These are phyloP conservation scores for Dendrocincla fuliginosa DNA, from an alignment of 2,797 vertebrate species.

Conservation along the genomic window DNA sequence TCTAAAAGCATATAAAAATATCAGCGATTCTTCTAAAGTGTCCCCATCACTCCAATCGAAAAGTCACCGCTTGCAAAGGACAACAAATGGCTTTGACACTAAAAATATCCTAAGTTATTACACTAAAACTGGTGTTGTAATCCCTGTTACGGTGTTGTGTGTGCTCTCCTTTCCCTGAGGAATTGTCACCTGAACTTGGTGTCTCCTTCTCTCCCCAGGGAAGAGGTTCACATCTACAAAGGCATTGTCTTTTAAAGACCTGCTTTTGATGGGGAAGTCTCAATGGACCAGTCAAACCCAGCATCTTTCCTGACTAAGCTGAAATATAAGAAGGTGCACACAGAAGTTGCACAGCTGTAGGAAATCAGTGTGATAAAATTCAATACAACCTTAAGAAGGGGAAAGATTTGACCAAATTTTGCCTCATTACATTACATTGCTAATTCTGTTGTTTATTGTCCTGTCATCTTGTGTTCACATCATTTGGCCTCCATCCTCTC, in stretches of 20 bases:
- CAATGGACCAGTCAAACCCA: background rate
- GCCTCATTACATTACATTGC: background rate
- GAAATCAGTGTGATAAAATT: background rate
- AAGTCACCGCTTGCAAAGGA: background rate
- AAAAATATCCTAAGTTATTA: background rate
- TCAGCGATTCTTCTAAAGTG: background rate
- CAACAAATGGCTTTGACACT: background rate
- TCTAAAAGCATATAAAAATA: background rate
- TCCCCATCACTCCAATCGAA: background rate
- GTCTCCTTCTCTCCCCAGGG: background rate
- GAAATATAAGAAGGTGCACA: background rate
- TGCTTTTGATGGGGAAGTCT: background rate
- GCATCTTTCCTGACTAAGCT: background rate
- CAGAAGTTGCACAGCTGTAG: background rate
- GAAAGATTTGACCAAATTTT: background rate
- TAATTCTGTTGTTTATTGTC: background rate
- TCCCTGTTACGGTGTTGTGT: background rate
- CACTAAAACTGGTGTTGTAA: background rate
- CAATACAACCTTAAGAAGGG: background rate
- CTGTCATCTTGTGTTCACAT: background rate
- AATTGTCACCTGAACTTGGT: background rate
- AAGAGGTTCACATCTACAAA: background rate
- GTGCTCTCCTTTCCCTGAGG: background rate
- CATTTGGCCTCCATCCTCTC: background rate
- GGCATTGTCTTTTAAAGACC: background rate